Evolutionary conservation across 2,113 vertebrate species (phyloP).

Genomic region (human (Homo sapiens)): GRCh38 chr4:189073001-189073500

Average conservation of each 20-base stretch:
- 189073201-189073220: not conserved
- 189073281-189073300: constrained; percentile 10
- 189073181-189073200: not conserved
- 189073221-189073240: constrained; percentile 11
- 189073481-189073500: not conserved
- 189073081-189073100: not conserved
- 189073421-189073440: not conserved
- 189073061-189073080: not conserved
- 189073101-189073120: not conserved
- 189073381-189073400: not conserved
- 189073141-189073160: not conserved
- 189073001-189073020: not conserved
- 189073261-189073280: constrained; percentile 23
- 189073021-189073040: not conserved
- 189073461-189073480: not conserved
- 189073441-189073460: constrained; percentile 2
- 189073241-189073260: not conserved
- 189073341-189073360: constrained; percentile 16
- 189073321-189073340: not conserved
- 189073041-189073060: not conserved
- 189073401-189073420: constrained; percentile 17
- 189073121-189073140: not conserved
- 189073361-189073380: not conserved
- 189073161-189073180: not conserved
- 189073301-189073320: constrained; percentile 32